Evolutionary conservation across 2,888 invertebrate species (phyloP).

Genomic region (Lottia gigantea): DNA sequence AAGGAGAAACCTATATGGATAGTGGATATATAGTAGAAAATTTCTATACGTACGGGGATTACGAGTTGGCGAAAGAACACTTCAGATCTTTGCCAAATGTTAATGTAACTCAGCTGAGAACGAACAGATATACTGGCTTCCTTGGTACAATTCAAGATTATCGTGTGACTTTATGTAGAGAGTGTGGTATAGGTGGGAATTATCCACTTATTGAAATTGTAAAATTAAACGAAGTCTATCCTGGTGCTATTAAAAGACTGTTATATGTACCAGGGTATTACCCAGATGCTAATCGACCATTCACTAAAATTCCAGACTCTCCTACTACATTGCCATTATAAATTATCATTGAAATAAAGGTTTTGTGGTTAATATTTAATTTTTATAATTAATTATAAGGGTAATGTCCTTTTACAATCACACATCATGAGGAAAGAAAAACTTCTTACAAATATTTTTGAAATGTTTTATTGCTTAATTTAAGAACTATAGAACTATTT

Average conservation of each 20-base stretch:
- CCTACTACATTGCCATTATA: no score
- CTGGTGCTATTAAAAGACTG: neutral
- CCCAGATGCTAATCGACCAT: neutral
- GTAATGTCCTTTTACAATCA: no score
- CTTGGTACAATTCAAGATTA: neutral
- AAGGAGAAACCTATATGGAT: neutral
- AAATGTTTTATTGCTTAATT: no score
- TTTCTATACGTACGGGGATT: constrained; percentile 2
- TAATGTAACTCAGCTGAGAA: neutral
- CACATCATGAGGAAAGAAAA: no score
- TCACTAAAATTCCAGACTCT: no score
- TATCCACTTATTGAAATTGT: neutral
- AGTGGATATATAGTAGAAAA: neutral
- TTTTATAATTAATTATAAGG: no score
- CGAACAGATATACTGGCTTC: neutral
- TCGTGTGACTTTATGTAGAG: neutral
- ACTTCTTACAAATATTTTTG: no score
- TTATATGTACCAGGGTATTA: neutral
- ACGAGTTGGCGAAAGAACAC: neutral
- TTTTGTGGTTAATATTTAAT: no score
- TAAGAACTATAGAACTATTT: no score
- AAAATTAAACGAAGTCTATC: neutral
- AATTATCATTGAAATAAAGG: no score
- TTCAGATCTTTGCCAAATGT: constrained; percentile 5
- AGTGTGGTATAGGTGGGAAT: neutral